These are phyloP conservation scores for Temnothorax ravouxi DNA, from an alignment of 2,888 invertebrate species.

Conservation along the genomic window DNA sequence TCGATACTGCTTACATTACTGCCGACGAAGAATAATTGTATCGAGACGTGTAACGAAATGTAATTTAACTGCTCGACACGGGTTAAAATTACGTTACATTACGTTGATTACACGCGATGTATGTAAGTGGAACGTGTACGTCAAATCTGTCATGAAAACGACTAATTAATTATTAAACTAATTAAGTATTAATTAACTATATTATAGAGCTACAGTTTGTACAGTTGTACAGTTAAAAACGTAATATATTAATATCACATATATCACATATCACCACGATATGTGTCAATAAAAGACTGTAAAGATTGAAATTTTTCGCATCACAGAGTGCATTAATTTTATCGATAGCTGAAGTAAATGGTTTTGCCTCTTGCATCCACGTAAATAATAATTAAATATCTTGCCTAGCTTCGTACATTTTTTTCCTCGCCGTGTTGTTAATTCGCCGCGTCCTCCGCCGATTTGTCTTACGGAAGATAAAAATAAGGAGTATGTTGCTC, in stretches of 20 bases:
- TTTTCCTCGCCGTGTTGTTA: constrained; percentile 27
- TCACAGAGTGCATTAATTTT: constrained; percentile 55
- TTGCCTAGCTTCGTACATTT: neutral
- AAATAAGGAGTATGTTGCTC: constrained; percentile 65
- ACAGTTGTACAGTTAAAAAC: neutral
- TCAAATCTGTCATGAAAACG: neutral
- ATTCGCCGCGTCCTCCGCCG: constrained; percentile 48
- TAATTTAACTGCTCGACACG: neutral
- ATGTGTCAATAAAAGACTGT: neutral
- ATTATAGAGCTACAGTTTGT: neutral
- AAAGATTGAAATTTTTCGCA: neutral
- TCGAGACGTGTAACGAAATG: constrained; percentile 11
- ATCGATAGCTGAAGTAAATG: constrained; percentile 48
- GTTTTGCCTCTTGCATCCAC: constrained; percentile 17
- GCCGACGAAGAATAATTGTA: constrained; percentile 21
- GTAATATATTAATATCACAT: neutral
- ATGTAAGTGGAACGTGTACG: neutral
- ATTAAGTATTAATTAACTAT: neutral
- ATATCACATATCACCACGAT: neutral
- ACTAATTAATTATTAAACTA: constrained; percentile 16
- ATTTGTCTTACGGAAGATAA: constrained; percentile 70
- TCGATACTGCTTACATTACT: constrained; percentile 52
- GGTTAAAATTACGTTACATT: constrained; percentile 8
- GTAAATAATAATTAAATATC: neutral
- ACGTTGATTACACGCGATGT: neutral